These are phyloP conservation scores for Drosophila kohkoa DNA, from an alignment of 1,140 invertebrate genomes.

Conservation along the genomic window DNA sequence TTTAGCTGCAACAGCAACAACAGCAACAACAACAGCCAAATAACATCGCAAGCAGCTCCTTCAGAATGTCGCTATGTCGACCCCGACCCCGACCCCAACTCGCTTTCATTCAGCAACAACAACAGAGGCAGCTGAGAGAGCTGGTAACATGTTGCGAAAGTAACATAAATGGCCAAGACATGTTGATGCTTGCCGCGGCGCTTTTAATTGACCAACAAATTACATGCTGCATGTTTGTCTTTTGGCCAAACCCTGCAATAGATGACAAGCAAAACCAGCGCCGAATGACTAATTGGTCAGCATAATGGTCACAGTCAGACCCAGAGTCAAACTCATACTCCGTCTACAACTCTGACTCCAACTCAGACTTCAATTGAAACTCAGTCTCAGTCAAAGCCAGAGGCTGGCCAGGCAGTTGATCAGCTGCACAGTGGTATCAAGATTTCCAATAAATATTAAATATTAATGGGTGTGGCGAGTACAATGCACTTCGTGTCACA, in stretches of 20 bases:
- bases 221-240: constrained; percentile 71
- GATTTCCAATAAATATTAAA: constrained; percentile 1
- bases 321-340: not conserved
- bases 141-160: constrained; percentile 74
- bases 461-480: constrained; percentile 1
- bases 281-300: constrained; percentile 78
- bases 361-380: constrained; percentile 1
- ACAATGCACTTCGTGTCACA: not conserved
- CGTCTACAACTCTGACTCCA: constrained; percentile 2
- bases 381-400: constrained; percentile 14
- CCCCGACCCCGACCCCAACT: constrained; percentile 41
- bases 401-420: constrained; percentile 19
- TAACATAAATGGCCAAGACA: constrained; percentile 61
- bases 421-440: constrained; percentile 27
- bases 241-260: constrained; percentile 68
- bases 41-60: constrained; percentile 29
- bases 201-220: constrained; percentile 83
- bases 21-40: constrained; percentile 11
- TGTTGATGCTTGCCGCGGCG: constrained; percentile 67
- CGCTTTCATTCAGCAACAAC: constrained; percentile 59
- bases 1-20: constrained; percentile 36
- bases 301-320: constrained; percentile 71
- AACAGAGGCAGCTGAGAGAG: constrained; percentile 11
- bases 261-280: constrained; percentile 76
- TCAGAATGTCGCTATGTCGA: constrained; percentile 50